phyloP scores from a whole-genome alignment of 2,113 vertebrate genomes.

The Mixornis gularis region DNA sequence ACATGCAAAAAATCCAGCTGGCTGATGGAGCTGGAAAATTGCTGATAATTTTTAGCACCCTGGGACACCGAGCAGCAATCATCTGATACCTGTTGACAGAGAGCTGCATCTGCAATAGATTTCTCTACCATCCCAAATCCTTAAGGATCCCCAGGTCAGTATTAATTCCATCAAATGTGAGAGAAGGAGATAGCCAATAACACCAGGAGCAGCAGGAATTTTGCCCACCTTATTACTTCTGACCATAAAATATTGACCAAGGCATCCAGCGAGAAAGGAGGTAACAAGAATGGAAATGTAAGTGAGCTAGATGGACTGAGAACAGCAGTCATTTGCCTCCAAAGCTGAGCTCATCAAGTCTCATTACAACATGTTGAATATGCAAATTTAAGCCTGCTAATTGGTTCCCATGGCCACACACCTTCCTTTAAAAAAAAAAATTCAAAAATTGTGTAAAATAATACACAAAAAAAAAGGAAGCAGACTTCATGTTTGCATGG shows the following conservation, averaged over 20 bases:
- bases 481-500: neutral
- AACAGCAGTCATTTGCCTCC: neutral
- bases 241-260: neutral
- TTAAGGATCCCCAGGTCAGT: neutral
- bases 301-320: neutral
- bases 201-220: neutral
- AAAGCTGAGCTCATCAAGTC: neutral
- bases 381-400: conserved; percentile 41
- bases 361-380: neutral
- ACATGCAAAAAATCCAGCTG: neutral
- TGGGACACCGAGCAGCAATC: neutral
- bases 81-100: neutral
- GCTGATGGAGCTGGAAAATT: neutral
- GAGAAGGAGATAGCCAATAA: neutral
- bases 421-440: neutral
- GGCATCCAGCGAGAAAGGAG: neutral
- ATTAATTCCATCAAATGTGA: neutral
- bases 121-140: neutral
- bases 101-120: neutral
- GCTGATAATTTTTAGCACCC: neutral
- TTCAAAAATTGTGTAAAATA: neutral
- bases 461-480: neutral
- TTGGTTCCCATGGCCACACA: conserved; percentile 42
- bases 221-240: neutral
- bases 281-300: neutral